phyloP scores from a whole-genome alignment of 2,888 invertebrate species.

The Noctua janthe region DNA sequence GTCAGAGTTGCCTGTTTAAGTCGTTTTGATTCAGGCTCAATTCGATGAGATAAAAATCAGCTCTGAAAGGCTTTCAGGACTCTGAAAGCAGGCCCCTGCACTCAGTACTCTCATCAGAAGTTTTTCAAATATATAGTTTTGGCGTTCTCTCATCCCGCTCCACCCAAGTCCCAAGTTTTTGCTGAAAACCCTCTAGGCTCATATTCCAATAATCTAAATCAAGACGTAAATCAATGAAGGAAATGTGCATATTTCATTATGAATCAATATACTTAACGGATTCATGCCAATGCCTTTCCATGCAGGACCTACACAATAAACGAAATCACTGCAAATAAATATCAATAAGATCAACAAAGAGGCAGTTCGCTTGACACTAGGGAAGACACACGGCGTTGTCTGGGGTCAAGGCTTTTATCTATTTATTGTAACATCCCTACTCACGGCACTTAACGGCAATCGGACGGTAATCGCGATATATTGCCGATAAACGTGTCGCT shows the following conservation, averaged over 20 bases:
- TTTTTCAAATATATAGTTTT: neutral
- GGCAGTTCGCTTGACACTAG: conserved; percentile 80
- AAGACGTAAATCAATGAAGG: neutral
- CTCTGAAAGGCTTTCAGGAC: too few species aligned
- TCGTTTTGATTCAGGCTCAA: neutral
- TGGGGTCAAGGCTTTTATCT: conserved; percentile 80
- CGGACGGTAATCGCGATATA: conserved; percentile 85
- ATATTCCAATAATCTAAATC: neutral
- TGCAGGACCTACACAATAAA: conserved; percentile 33
- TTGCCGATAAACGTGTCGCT: conserved; percentile 82
- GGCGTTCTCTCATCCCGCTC: neutral
- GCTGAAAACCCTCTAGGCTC: neutral
- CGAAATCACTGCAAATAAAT: conserved; percentile 69
- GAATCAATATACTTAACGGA: conserved; percentile 1
- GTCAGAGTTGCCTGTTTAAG: neutral
- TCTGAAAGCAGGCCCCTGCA: neutral
- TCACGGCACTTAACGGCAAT: conserved; percentile 85
- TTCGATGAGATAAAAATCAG: neutral
- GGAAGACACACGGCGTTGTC: conserved; percentile 79
- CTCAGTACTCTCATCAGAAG: neutral
- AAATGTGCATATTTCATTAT: neutral
- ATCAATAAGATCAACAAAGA: conserved; percentile 64
- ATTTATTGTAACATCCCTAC: conserved; percentile 74
- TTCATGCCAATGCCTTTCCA: neutral
- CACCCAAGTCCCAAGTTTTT: neutral